These are phyloP conservation scores for Gorsachius magnificus DNA, from an alignment of 2,797 vertebrate genomes.

Conservation along the genomic window DNA sequence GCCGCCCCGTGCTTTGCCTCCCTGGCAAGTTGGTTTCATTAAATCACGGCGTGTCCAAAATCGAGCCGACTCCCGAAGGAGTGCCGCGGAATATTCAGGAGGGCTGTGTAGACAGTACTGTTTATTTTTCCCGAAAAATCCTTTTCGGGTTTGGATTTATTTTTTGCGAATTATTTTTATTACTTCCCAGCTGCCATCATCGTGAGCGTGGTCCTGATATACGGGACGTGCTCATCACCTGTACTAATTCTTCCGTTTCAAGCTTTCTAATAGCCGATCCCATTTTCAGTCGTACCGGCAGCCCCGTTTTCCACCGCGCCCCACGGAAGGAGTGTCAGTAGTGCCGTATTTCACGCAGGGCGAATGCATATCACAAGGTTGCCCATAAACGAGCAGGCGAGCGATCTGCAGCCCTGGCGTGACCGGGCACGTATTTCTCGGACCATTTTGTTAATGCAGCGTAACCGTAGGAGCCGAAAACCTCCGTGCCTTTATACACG, in stretches of 20 bases:
- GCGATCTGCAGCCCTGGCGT: accelerated
- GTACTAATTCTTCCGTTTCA: not conserved
- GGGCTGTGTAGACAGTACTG: not conserved
- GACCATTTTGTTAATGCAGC: not conserved
- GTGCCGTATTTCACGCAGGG: not conserved
- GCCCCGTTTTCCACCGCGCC: accelerated
- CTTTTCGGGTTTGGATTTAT: not conserved
- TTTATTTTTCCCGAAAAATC: not conserved
- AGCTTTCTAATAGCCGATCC: not conserved
- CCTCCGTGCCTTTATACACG: no score
- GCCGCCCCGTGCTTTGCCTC: not conserved
- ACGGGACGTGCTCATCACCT: not conserved
- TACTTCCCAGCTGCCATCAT: accelerated
- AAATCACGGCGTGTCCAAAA: not conserved
- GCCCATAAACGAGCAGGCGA: not conserved
- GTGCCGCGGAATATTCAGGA: not conserved
- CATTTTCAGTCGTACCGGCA: not conserved
- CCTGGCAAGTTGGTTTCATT: accelerated
- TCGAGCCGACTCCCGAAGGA: no score
- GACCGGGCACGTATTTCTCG: not conserved
- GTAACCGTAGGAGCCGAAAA: not conserved
- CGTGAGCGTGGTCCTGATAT: accelerated
- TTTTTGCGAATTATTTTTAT: not conserved
- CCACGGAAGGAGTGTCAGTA: no score
- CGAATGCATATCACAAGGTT: not conserved